Conservation (phyloP, 2,797 vertebrate genomes). For the Yasuhikotakia modesta region DNA sequence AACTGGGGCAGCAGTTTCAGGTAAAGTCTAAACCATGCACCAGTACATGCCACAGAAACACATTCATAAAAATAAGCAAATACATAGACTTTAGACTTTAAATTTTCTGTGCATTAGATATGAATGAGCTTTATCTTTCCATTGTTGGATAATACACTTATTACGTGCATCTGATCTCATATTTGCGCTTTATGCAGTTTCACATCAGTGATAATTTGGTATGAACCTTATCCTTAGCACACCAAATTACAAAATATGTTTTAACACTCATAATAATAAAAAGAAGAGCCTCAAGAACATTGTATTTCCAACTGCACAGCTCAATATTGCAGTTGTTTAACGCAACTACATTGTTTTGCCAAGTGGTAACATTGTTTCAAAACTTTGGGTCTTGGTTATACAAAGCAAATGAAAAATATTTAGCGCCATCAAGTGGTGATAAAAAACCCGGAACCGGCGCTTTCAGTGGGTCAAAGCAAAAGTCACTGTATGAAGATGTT, state of each 20-base stretch:
- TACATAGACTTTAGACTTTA: background rate
- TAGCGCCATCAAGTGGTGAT: constrained; percentile 31
- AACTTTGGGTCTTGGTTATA: background rate
- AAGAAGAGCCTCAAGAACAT: too few relatives aligned
- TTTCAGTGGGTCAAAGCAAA: background rate
- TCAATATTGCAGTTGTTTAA: background rate
- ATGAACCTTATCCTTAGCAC: too few relatives aligned
- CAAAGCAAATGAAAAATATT: background rate
- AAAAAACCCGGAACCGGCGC: background rate
- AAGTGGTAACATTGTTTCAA: background rate
- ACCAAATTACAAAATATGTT: too few relatives aligned
- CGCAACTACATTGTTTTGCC: too few relatives aligned
- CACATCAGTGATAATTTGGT: background rate
- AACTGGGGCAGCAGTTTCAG: constrained; percentile 81
- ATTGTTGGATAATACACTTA: too few relatives aligned
- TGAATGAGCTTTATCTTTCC: background rate
- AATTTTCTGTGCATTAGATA: background rate
- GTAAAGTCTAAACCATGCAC: constrained; percentile 59
- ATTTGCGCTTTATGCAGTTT: background rate
- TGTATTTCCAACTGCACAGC: background rate
- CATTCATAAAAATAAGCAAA: background rate
- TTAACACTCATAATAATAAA: too few relatives aligned
- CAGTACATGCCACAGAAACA: too few relatives aligned
- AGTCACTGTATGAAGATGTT: background rate
- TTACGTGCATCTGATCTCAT: too few relatives aligned